Conservation (phyloP, 2,113 vertebrate species). For the Isurus oxyrinchus region DNA sequence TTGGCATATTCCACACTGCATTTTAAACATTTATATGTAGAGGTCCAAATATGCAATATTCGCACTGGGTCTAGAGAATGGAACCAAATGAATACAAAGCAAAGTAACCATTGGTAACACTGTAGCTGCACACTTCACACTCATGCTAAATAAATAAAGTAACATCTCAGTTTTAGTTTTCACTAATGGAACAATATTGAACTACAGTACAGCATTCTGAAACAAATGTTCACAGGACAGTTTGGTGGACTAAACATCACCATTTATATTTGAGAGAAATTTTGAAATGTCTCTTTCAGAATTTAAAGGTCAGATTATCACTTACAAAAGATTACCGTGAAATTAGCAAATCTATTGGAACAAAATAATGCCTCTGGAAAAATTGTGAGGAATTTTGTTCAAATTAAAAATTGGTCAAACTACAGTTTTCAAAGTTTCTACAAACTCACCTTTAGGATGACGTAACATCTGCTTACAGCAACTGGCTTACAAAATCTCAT, state of each 20-base stretch:
- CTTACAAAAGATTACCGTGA: neutral
- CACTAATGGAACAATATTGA: neutral
- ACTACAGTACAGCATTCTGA: neutral
- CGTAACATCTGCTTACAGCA: neutral
- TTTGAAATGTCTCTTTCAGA: neutral
- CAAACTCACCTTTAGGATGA: neutral
- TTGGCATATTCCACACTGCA: neutral
- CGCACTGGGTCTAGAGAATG: neutral
- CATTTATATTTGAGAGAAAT: neutral
- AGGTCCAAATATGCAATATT: neutral
- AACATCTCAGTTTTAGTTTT: neutral
- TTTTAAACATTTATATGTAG: neutral
- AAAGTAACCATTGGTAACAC: conserved; percentile 30
- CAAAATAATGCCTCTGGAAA: neutral
- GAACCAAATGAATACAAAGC: neutral
- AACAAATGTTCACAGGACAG: neutral
- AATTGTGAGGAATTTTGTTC: neutral
- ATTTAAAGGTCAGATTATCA: neutral
- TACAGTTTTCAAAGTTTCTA: neutral
- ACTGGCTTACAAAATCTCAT: neutral
- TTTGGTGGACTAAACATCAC: neutral
- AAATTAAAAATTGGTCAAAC: neutral
- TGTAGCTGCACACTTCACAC: conserved; percentile 4
- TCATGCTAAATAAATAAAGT: neutral
- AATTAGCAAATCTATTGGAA: neutral